Evolutionary conservation across 2,113 vertebrate species (phyloP).

Genomic region (Calyptomena viridis): DNA sequence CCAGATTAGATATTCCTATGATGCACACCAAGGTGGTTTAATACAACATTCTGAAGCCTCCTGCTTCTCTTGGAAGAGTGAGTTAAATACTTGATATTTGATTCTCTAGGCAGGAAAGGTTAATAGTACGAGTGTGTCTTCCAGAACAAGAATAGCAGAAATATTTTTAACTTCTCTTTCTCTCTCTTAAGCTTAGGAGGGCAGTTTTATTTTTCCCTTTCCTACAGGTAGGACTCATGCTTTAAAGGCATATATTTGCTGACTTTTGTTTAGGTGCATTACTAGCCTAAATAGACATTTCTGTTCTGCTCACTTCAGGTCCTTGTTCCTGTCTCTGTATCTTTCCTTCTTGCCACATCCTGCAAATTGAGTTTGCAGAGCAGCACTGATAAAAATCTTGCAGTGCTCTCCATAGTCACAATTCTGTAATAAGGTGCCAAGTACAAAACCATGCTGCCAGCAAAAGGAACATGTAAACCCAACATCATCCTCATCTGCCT

Average conservation of each 20-base stretch:
- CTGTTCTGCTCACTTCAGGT: background rate
- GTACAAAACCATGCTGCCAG: background rate
- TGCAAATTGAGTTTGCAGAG: background rate
- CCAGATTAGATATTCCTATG: background rate
- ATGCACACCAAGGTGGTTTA: background rate
- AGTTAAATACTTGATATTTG: background rate
- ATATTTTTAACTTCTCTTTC: background rate
- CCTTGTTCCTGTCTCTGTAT: background rate
- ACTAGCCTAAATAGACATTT: background rate
- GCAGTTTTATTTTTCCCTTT: background rate
- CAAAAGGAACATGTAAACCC: fast-evolving
- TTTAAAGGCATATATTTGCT: background rate
- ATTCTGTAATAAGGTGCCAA: background rate
- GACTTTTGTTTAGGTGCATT: background rate
- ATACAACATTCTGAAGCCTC: background rate
- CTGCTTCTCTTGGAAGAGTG: background rate
- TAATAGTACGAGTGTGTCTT: background rate
- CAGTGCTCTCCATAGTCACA: background rate
- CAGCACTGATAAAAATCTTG: background rate
- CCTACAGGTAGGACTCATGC: background rate
- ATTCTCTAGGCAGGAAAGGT: background rate
- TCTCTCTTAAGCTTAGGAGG: background rate
- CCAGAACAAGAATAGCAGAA: background rate
- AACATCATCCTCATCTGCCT: background rate
- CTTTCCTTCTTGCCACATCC: background rate